Base-by-base conservation (phyloP, 2,797 vertebrate genomes). In the Melanotaenia parkinsoni region DNA sequence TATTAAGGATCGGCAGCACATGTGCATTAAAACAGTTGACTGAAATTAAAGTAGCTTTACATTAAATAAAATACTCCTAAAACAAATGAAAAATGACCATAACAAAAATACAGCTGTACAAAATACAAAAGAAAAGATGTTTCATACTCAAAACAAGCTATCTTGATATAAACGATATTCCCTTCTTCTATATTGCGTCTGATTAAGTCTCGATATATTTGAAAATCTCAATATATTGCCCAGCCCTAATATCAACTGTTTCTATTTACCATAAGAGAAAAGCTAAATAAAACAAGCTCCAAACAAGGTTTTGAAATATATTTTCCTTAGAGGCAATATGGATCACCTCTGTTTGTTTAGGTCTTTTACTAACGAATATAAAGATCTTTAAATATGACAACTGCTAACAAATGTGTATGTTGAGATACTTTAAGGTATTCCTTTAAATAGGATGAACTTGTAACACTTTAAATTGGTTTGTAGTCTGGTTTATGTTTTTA, bases 231-330 rank as follows among this genome's bases (percentile, higher is more conserved):
- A 28, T 28, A 28, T 28, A 28, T 28, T 28, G 28, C 28, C 28
- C 28, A 28, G 28, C 28, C 28, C 28, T 28, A 28, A 32, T 70
- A 62, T 32, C 20, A 32, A 32, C 32, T 5, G 32, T 12, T 30
- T 63, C 50, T 57, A 0, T 63, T 61, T 45, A 10, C 7, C 10
- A 22, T 66, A 16, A 13, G 57, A 54, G 26, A 76, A n/a, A 77
- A 63, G 53, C 71, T 54, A 0, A 69, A 63, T 74, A 13, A 61
- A 62, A 47, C 7, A 7, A 54, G 16, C 14, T 32, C 6, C 28
- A 57, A 32, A 7, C 13, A 57, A 7, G 5, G 16, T 20, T 45
- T 22, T 50, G 8, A 22, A 50, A 50, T 50, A 18, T 3, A 5
- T 56, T 57, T 57, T 7, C 14, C 5, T 13, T 16, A 16, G 28